Conservation (phyloP, 2,888 invertebrate species). For the Heliconius hortense region DNA sequence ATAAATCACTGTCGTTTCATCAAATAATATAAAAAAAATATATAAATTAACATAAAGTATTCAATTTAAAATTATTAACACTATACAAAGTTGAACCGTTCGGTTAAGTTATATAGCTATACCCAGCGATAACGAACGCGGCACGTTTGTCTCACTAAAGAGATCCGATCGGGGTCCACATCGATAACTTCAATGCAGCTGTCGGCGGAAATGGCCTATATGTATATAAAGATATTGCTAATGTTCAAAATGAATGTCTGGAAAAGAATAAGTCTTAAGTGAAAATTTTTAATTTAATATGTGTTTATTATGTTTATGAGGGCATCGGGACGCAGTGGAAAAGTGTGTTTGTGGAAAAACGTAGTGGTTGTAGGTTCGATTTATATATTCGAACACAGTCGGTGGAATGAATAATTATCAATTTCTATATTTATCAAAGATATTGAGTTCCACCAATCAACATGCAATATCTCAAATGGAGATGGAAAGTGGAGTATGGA, state of each 20-base stretch:
- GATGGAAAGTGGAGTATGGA: too few relatives aligned
- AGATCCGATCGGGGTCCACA: conserved; percentile 65
- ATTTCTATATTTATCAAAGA: too few relatives aligned
- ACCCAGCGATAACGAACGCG: conserved; percentile 68
- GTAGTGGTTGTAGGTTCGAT: too few relatives aligned
- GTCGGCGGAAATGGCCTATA: conserved; percentile 53
- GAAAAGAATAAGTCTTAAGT: conserved; percentile 14
- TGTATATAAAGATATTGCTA: conserved; percentile 48
- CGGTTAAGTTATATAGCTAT: conserved; percentile 59
- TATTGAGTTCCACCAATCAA: too few relatives aligned
- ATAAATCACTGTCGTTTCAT: not conserved
- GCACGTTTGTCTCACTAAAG: conserved; percentile 64
- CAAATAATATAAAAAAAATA: not conserved
- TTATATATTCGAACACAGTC: too few relatives aligned
- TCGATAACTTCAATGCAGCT: conserved; percentile 61
- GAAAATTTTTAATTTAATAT: too few relatives aligned
- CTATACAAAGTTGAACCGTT: conserved; percentile 52
- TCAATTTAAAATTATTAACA: conserved; percentile 37
- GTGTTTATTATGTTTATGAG: too few relatives aligned
- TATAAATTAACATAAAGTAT: not conserved
- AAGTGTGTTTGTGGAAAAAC: too few relatives aligned
- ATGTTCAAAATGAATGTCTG: conserved; percentile 35
- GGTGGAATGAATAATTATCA: too few relatives aligned
- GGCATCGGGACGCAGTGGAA: too few relatives aligned
- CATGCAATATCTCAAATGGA: too few relatives aligned